Evolutionary conservation across 2,113 vertebrate species (phyloP).

Genomic region (Boulengeromyrus knoepffleri): DNA sequence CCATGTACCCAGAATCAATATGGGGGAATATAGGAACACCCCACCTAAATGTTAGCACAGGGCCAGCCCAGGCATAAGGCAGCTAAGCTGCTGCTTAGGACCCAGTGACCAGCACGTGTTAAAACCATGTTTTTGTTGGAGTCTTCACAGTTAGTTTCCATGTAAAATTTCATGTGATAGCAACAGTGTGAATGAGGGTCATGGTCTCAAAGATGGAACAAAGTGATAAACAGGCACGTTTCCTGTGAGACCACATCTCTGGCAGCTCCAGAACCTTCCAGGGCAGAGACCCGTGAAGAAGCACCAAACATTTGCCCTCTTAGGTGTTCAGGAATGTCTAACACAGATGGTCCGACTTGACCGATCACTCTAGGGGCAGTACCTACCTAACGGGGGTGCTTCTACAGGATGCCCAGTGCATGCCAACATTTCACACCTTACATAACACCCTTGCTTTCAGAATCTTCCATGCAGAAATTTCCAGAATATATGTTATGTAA

Average conservation of each 20-base stretch:
- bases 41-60: conserved; percentile 37
- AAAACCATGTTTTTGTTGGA: background rate
- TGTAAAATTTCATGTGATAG: background rate
- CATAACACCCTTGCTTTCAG: background rate
- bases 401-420: background rate
- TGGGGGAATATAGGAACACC: conserved; percentile 24
- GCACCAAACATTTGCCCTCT: background rate
- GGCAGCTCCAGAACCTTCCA: background rate
- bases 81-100: background rate
- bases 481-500: background rate
- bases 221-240: background rate
- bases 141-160: background rate
- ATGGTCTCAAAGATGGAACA: background rate
- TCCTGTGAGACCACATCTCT: background rate
- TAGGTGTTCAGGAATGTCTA: background rate
- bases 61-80: background rate
- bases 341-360: background rate
- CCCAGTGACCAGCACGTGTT: conserved; percentile 9
- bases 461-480: background rate
- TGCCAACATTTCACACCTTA: background rate
- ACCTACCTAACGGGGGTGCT: background rate
- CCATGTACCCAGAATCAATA: conserved; percentile 36
- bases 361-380: background rate
- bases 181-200: background rate
- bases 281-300: background rate